Evolutionary conservation across 2,888 invertebrate species (phyloP).

Genomic region (Sclerodermus sp.): DNA sequence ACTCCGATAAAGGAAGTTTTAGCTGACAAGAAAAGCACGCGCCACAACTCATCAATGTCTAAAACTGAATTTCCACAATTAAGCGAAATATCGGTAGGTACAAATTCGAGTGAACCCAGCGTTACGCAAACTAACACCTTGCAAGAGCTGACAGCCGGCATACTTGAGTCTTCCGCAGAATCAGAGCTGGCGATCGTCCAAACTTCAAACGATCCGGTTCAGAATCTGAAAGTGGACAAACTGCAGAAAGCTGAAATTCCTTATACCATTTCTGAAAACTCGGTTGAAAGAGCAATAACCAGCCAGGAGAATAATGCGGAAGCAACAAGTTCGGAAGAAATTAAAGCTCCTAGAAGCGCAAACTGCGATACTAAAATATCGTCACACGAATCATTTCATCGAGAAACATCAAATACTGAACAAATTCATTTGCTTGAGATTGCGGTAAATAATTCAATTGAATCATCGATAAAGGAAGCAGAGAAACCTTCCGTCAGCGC

Average conservation of each 20-base stretch:
- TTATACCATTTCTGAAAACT: too few relatives aligned
- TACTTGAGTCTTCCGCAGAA: not conserved
- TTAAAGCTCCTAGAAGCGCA: too few relatives aligned
- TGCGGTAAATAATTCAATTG: not conserved
- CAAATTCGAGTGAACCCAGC: constrained; percentile 3
- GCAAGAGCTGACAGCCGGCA: constrained; percentile 4
- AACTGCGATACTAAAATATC: too few relatives aligned
- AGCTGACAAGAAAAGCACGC: too few relatives aligned
- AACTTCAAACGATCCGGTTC: constrained; percentile 5
- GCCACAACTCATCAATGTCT: too few relatives aligned
- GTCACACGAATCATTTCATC: too few relatives aligned
- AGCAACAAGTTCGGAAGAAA: not conserved
- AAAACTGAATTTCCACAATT: not conserved
- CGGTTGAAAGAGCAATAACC: not conserved
- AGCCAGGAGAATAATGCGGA: too few relatives aligned
- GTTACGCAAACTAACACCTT: constrained; percentile 9
- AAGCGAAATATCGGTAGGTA: constrained; percentile 27
- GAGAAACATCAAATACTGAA: not conserved
- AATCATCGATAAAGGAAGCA: constrained; percentile 18
- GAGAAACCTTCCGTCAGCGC: constrained; percentile 15
- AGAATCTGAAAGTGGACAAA: not conserved
- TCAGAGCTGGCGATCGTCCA: constrained; percentile 3
- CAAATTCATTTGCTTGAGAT: constrained; percentile 2
- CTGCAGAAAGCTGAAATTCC: not conserved
- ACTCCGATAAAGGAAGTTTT: not conserved